phyloP scores from a whole-genome alignment of 2,888 invertebrate species.

The Nebria salina region DNA sequence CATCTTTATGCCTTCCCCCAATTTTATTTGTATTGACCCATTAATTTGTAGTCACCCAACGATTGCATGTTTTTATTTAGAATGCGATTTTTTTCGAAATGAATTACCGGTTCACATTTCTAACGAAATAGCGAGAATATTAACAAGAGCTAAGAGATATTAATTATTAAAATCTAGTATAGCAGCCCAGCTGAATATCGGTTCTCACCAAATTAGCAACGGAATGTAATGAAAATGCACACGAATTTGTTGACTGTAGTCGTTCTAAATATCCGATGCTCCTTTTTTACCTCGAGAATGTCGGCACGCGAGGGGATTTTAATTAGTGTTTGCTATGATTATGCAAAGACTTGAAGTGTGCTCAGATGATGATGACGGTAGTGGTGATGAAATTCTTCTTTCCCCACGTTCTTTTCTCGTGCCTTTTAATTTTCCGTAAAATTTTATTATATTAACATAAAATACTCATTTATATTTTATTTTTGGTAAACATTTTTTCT shows the following conservation, averaged over 20 bases:
- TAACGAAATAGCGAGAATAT: not conserved
- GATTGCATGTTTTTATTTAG: not conserved
- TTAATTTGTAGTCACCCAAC: no score
- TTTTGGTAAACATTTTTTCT: no score
- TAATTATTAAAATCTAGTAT: slow-evolving; percentile 20
- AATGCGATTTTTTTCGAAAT: not conserved
- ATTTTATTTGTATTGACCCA: no score
- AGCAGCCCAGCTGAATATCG: not conserved
- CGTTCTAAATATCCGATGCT: slow-evolving; percentile 22
- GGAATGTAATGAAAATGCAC: not conserved
- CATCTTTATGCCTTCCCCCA: no score
- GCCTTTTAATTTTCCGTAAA: not conserved
- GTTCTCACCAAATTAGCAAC: not conserved
- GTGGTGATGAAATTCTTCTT: slow-evolving; percentile 1
- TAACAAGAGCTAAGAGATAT: slow-evolving; percentile 16
- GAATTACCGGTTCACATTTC: not conserved
- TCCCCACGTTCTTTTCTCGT: not conserved
- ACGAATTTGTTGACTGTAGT: not conserved
- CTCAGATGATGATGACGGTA: not conserved
- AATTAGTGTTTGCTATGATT: slow-evolving; percentile 27
- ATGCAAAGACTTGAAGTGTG: slow-evolving; percentile 16
- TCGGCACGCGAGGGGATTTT: slow-evolving; percentile 9
- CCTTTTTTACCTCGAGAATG: slow-evolving; percentile 21
- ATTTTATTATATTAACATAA: not conserved
- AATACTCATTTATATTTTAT: no score